These are phyloP conservation scores for Trochalopteron elliotii DNA, from an alignment of 2,113 vertebrate genomes.

Conservation along the genomic window DNA sequence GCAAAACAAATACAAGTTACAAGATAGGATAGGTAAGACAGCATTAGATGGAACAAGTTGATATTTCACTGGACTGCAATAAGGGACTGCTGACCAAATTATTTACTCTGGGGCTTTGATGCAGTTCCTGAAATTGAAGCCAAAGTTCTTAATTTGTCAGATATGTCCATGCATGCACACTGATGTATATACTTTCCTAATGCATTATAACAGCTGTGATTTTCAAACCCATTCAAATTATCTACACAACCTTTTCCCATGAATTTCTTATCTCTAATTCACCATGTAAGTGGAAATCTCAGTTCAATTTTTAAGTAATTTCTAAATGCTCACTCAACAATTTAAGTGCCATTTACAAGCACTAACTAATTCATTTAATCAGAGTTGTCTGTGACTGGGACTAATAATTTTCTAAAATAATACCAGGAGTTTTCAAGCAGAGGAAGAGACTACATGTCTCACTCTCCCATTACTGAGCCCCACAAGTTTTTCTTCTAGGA, in stretches of 20 bases:
- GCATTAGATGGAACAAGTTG: background rate
- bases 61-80: background rate
- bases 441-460: background rate
- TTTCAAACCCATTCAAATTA: background rate
- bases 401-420: background rate
- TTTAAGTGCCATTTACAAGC: background rate
- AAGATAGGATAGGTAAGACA: background rate
- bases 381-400: background rate
- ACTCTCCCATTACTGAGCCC: background rate
- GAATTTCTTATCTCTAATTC: background rate
- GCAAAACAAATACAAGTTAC: background rate
- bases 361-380: background rate
- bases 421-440: background rate
- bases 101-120: background rate
- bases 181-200: background rate
- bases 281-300: background rate
- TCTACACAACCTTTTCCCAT: background rate
- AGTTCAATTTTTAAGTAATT: background rate
- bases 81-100: background rate
- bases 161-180: background rate
- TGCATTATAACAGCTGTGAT: background rate
- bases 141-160: background rate
- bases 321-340: background rate
- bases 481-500: background rate
- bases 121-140: background rate